Conservation (phyloP, 2,113 vertebrate species). For the Thomomys bottae region DNA sequence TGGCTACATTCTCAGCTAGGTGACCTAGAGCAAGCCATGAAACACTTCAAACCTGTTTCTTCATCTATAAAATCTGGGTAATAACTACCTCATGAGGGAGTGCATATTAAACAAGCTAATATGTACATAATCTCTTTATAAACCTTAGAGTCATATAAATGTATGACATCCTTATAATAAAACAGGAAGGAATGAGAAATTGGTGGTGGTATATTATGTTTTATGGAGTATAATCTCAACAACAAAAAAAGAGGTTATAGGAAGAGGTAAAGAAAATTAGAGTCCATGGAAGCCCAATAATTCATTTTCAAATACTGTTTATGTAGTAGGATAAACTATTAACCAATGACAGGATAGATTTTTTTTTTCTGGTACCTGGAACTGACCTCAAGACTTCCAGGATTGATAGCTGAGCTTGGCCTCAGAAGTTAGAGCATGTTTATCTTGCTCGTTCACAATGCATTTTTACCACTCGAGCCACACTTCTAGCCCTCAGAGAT, state of each 20-base stretch:
- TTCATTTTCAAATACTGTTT: slow-evolving; percentile 60
- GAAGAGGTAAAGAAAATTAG: background rate
- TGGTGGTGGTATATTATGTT: background rate
- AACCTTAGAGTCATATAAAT: slow-evolving; percentile 13
- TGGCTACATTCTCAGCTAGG: background rate
- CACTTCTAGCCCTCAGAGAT: no score
- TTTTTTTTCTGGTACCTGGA: background rate
- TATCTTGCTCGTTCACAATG: no score
- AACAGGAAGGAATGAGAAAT: slow-evolving; percentile 56
- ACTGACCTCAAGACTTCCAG: no score
- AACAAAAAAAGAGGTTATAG: slow-evolving; percentile 39
- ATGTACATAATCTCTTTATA: slow-evolving; percentile 38
- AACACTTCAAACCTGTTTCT: slow-evolving; percentile 52
- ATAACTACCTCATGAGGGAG: slow-evolving; percentile 47
- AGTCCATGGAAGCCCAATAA: slow-evolving; percentile 46
- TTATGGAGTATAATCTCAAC: slow-evolving; percentile 49
- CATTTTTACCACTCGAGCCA: no score
- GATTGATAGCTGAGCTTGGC: no score
- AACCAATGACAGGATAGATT: slow-evolving; percentile 31
- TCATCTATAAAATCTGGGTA: slow-evolving; percentile 36
- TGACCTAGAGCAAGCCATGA: slow-evolving; percentile 28
- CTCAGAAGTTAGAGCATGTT: no score
- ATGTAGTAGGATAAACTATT: slow-evolving; percentile 41
- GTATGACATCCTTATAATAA: slow-evolving; percentile 14
- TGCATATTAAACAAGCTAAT: slow-evolving; percentile 47